Conservation (phyloP, 2,797 vertebrate genomes). For the Lagothrix lagotricha region DNA sequence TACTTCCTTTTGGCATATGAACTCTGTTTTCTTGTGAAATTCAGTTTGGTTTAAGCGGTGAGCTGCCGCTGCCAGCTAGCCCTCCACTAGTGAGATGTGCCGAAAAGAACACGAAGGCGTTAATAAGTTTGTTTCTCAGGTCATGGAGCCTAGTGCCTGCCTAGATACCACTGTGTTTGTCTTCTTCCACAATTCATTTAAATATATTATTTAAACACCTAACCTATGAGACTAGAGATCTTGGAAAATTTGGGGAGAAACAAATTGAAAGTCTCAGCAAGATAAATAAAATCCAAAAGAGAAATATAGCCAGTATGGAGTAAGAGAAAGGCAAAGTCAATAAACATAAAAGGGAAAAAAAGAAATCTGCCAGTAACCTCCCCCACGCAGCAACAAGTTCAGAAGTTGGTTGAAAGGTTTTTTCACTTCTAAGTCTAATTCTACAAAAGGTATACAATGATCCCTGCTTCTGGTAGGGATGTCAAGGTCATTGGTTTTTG, state of each 20-base stretch:
- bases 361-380: neutral
- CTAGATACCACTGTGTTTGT: neutral
- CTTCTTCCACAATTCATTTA: neutral
- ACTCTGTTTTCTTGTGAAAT: neutral
- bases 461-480: neutral
- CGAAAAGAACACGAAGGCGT: neutral
- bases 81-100: neutral
- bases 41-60: slow-evolving; percentile 3
- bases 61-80: neutral
- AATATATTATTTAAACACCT: neutral
- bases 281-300: neutral
- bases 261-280: neutral
- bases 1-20: neutral
- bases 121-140: neutral
- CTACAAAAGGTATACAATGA: neutral
- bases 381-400: neutral
- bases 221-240: neutral
- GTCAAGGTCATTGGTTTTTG: neutral
- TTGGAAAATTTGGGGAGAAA: neutral
- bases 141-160: fast-evolving
- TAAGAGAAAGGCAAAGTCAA: neutral
- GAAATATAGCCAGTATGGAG: neutral
- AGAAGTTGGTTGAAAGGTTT: neutral
- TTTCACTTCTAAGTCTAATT: neutral
- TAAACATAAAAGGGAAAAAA: neutral